Percentiles rank a stretch among this genome's conserved stretches.
Evolutionary conservation across 2,113 vertebrate genomes (phyloP).

Genomic region (Plecturocebus donacophilus): DNA sequence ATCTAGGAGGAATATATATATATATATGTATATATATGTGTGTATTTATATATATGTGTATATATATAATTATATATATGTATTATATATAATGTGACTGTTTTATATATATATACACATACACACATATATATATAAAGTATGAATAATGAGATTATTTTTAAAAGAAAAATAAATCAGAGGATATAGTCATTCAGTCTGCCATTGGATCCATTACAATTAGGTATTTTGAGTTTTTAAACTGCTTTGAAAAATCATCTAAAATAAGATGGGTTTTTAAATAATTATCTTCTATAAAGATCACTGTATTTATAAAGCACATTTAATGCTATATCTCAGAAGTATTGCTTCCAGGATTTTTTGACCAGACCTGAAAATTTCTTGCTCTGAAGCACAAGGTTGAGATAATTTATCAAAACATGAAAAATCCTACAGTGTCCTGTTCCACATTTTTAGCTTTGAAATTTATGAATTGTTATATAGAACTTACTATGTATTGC

Average conservation of each 20-base stretch:
- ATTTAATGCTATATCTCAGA: constrained; percentile 6
- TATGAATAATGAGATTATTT: too few species aligned
- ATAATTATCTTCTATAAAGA: background rate
- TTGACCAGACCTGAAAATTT: background rate
- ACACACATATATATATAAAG: too few species aligned
- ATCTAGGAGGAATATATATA: background rate
- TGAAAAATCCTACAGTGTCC: background rate
- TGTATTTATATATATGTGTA: too few species aligned
- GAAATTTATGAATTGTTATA: constrained; percentile 31
- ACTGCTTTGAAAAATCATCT: background rate
- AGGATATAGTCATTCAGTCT: background rate
- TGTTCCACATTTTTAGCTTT: constrained; percentile 39
- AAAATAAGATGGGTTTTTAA: background rate
- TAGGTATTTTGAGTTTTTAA: background rate
- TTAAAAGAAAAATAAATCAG: background rate
- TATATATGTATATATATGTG: too few species aligned
- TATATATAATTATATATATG: too few species aligned
- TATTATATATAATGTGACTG: too few species aligned
- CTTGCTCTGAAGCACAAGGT: background rate
- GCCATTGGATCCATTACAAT: background rate
- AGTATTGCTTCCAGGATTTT: background rate
- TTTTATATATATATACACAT: too few species aligned
- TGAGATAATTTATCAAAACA: background rate
- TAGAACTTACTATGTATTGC: background rate
- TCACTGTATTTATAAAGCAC: background rate